Base-by-base conservation (phyloP, 2,888 invertebrate species). In the Eupithecia tripunctaria region DNA sequence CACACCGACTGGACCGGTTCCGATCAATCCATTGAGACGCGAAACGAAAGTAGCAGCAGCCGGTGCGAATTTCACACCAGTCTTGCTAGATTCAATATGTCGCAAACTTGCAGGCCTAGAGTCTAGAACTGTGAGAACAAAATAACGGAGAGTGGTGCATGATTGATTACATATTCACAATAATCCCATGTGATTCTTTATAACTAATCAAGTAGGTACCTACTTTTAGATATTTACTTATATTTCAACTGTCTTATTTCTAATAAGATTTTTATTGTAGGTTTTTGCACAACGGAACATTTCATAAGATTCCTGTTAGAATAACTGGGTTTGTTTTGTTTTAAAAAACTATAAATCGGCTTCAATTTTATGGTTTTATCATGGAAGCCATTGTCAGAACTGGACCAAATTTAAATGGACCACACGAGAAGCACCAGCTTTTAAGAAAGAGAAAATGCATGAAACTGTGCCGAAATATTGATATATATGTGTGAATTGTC, bases 51-150 rank as follows among this genome's bases (percentile, higher is more conserved):
- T 89, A 69, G 66, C 84, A 87, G 88, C 87, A 87, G 88, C 87
- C 88, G 91, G 88, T 88, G 91, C 91, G 91, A 91, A 91, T 92
- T 93, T 93, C 93, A 93, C 92, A 93, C 94, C 92, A 87, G 87
- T 89, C 88, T 91, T 88, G 70, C 75, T 78, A 74, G 77, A 74
- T 86, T 86, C 79, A 79, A 85, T 85, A 84, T 92, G 89, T 88
- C 86, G 91, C 89, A 89, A 47, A 43, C 21, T n/a, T 36, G 64
- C 64, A 82, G 83, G 80, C 82, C 47, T 87, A 85, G 83, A 51
- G 25, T 86, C 88, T 92, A 90, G 89, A 83, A 82, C 89, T 88
- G 91, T 91, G 92, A 89, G 92, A 92, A 86, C 83, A 14, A 64
- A 64, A 41, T 29, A 88, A 89, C 88, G 87, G 83, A 82, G 81